Percentiles rank a stretch among this genome's conserved stretches.
These are phyloP conservation scores for Nycteola revayana DNA, from an alignment of 2,888 invertebrate genomes.

Conservation along the genomic window DNA sequence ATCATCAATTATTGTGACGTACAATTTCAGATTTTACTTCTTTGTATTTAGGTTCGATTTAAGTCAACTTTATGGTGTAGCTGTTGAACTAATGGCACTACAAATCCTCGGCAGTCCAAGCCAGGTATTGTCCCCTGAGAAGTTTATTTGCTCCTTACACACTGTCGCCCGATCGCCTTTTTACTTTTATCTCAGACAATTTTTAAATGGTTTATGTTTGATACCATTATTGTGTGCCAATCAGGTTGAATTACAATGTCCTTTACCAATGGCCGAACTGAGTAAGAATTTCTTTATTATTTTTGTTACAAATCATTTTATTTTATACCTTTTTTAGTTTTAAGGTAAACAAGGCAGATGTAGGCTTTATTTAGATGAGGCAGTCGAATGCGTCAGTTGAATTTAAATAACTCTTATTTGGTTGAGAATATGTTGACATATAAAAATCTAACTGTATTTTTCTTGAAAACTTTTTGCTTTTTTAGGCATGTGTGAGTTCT, in stretches of 20 bases:
- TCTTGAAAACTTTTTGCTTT: constrained; percentile 22
- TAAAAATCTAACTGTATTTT: constrained; percentile 24
- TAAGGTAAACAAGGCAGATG: constrained; percentile 65
- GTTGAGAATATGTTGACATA: constrained; percentile 36
- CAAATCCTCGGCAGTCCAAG: constrained; percentile 70
- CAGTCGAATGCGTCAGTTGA: constrained; percentile 50
- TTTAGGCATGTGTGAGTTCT: too few relatives aligned
- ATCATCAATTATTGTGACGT: constrained; percentile 23
- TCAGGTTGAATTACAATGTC: constrained; percentile 81
- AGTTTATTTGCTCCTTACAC: constrained; percentile 71
- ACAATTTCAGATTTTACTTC: constrained; percentile 21
- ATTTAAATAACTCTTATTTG: constrained; percentile 66
- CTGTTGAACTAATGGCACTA: constrained; percentile 72
- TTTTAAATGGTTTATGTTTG: constrained; percentile 80
- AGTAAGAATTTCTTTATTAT: constrained; percentile 66
- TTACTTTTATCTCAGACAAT: constrained; percentile 76
- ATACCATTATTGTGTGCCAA: constrained; percentile 82
- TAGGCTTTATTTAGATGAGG: constrained; percentile 72
- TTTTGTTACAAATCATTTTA: constrained; percentile 73
- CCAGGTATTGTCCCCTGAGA: constrained; percentile 71
- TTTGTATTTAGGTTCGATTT: constrained; percentile 28
- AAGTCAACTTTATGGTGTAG: constrained; percentile 20
- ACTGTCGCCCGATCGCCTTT: constrained; percentile 64
- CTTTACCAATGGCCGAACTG: constrained; percentile 73
- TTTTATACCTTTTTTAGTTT: constrained; percentile 64